These are phyloP conservation scores for Nematostella vectensis DNA, from an alignment of 92 coral and sea anemone genomes.

Conservation along the genomic window DNA sequence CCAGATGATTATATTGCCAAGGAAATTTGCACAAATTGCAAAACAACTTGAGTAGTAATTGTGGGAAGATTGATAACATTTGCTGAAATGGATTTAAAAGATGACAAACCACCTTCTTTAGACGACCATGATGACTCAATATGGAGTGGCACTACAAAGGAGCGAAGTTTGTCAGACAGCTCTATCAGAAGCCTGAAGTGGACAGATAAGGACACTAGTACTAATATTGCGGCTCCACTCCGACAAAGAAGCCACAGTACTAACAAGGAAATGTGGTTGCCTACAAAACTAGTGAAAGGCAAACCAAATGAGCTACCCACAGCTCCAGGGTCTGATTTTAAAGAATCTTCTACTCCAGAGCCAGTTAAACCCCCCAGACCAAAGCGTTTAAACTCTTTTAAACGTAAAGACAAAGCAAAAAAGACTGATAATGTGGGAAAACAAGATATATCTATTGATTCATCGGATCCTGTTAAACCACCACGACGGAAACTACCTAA, in stretches of 20 bases:
- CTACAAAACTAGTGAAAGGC: constrained; percentile 1
- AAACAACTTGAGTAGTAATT: too few species aligned
- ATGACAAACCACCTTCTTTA: neutral
- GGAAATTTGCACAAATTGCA: too few species aligned
- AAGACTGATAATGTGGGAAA: neutral
- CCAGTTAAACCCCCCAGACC: constrained; percentile 33
- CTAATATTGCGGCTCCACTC: constrained; percentile 3
- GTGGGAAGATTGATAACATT: too few species aligned
- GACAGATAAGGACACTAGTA: constrained; percentile 4
- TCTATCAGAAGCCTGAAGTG: constrained; percentile 22
- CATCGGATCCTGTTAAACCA: constrained; percentile 42
- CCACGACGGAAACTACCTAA: constrained; percentile 35
- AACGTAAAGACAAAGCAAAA: constrained; percentile 5
- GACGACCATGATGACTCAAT: neutral
- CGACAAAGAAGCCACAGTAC: constrained; percentile 29
- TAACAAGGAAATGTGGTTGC: constrained; percentile 56
- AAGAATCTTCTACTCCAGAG: constrained; percentile 17
- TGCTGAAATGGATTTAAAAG: too few species aligned
- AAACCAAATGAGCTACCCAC: too few species aligned
- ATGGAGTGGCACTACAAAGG: constrained; percentile 2
- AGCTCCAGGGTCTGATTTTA: neutral
- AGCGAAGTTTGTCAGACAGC: constrained; percentile 28
- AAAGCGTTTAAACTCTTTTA: constrained; percentile 15
- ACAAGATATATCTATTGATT: constrained; percentile 6
- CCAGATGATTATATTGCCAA: too few species aligned